phyloP scores from a whole-genome alignment of 2,888 invertebrate species.

The Drosophila leonis region DNA sequence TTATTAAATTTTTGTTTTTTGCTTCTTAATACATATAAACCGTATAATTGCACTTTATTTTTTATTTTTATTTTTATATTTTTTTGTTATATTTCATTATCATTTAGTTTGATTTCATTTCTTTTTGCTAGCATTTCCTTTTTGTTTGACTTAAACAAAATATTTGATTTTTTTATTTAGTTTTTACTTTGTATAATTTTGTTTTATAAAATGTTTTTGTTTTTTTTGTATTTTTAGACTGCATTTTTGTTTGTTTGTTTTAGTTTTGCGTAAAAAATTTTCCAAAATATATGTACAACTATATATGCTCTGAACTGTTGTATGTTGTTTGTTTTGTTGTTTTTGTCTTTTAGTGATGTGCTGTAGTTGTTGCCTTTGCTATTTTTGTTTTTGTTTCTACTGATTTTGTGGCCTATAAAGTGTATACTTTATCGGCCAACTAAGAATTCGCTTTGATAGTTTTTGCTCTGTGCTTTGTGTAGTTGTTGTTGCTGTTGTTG shows the following conservation, averaged over 20 bases:
- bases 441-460: slow-evolving; percentile 48
- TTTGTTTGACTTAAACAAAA: slow-evolving; percentile 43
- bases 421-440: slow-evolving; percentile 19
- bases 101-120: slow-evolving; percentile 45
- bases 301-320: slow-evolving; percentile 66
- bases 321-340: slow-evolving; percentile 10
- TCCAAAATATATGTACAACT: slow-evolving; percentile 80
- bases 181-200: slow-evolving; percentile 62
- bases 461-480: slow-evolving; percentile 48
- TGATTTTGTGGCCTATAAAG: background rate
- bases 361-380: slow-evolving; percentile 47
- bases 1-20: slow-evolving; percentile 48
- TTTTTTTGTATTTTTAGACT: slow-evolving; percentile 28
- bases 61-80: slow-evolving; percentile 59
- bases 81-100: slow-evolving; percentile 49
- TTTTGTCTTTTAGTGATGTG: slow-evolving; percentile 50
- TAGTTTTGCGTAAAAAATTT: slow-evolving; percentile 75
- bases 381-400: background rate
- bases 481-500: slow-evolving; percentile 39
- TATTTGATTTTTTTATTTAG: slow-evolving; percentile 52
- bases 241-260: slow-evolving; percentile 47
- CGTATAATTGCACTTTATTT: slow-evolving; percentile 79
- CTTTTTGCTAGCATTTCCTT: slow-evolving; percentile 30
- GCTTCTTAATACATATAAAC: slow-evolving; percentile 71
- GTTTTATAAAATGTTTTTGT: slow-evolving; percentile 58